These are phyloP conservation scores for Cebidichthys violaceus DNA, from an alignment of 2,113 vertebrate genomes.

Conservation along the genomic window DNA sequence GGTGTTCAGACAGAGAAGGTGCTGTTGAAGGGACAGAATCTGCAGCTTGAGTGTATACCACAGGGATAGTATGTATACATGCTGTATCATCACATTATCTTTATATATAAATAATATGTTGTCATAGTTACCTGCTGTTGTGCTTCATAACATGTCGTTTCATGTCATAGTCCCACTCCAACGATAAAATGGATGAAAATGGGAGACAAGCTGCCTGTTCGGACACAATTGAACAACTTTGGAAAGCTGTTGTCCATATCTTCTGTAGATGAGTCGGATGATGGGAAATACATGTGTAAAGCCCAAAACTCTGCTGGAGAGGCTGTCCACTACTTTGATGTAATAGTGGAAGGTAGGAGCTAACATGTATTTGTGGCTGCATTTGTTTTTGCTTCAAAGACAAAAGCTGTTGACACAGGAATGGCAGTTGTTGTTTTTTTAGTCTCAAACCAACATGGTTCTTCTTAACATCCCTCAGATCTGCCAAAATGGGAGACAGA, in stretches of 20 bases:
- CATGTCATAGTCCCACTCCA: constrained; percentile 88
- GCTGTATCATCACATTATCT: background rate
- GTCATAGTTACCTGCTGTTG: background rate
- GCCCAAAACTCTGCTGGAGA: constrained; percentile 87
- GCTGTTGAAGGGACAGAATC: constrained; percentile 87
- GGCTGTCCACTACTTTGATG: constrained; percentile 85
- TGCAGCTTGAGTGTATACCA: constrained; percentile 93
- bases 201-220: constrained; percentile 76
- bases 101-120: too few species aligned
- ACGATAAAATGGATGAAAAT: constrained; percentile 87
- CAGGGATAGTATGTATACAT: constrained; percentile 92
- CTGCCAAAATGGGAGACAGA: constrained; percentile 89
- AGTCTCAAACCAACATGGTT: constrained; percentile 38
- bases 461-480: constrained; percentile 81
- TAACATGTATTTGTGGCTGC: constrained; percentile 10
- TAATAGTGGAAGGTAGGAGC: constrained; percentile 90
- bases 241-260: constrained; percentile 88
- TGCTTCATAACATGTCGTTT: constrained; percentile 2
- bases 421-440: constrained; percentile 36
- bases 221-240: constrained; percentile 78
- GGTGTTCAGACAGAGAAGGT: constrained; percentile 83
- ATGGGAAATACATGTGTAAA: constrained; percentile 89
- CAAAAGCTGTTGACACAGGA: constrained; percentile 26
- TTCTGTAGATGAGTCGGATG: constrained; percentile 81
- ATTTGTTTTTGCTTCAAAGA: constrained; percentile 29